phyloP scores from a whole-genome alignment of 2,888 invertebrate genomes.

The Chymomyza amoena region DNA sequence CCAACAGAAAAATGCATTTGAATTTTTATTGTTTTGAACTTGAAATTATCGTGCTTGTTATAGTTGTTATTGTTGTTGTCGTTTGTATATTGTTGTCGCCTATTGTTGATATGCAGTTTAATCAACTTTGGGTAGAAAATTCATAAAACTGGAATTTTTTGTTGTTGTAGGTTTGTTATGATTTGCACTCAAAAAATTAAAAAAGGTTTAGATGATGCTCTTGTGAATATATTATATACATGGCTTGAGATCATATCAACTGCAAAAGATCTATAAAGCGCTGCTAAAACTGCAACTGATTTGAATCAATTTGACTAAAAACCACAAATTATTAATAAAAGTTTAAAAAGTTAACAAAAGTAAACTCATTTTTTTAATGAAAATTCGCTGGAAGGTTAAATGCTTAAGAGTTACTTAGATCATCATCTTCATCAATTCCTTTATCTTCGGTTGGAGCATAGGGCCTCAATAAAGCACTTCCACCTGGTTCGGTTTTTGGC shows the following conservation, averaged over 20 bases:
- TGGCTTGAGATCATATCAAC: neutral
- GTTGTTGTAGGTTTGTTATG: neutral
- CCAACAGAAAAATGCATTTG: constrained; percentile 41
- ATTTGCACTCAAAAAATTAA: neutral
- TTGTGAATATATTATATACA: neutral
- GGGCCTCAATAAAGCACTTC: no score
- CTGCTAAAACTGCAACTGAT: neutral
- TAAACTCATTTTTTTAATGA: no score
- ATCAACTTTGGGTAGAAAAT: constrained; percentile 54
- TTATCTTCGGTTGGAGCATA: no score
- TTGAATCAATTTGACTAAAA: neutral
- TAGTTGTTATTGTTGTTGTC: constrained; percentile 2
- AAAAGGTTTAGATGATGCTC: neutral
- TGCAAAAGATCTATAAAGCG: neutral
- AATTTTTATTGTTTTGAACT: constrained; percentile 66
- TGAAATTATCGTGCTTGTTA: constrained; percentile 43
- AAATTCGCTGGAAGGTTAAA: no score
- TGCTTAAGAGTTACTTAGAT: no score
- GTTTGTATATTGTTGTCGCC: neutral
- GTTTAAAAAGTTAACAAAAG: no score
- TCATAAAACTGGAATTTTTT: neutral
- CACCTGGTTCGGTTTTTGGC: no score
- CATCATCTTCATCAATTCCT: no score
- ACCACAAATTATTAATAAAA: no score
- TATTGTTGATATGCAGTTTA: constrained; percentile 53